Evolutionary conservation across 1,140 invertebrate species (phyloP), one percentile per base, ranked within the genome.

Genomic region (Zaprionus vittiger): DNA sequence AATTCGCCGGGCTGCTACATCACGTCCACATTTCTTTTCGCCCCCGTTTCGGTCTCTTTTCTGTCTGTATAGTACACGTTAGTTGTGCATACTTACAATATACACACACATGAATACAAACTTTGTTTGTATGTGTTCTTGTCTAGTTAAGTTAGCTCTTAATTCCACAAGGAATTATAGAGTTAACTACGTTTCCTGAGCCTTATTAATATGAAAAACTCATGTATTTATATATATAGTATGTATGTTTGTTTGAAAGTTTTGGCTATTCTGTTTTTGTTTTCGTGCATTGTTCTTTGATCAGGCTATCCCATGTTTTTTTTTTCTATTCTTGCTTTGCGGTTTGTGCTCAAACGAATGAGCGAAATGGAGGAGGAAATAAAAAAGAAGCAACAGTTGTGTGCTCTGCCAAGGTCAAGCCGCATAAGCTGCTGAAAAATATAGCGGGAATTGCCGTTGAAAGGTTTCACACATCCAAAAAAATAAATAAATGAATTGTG

Each of bases 61-160:
- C 31, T 34, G 9, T 9, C 31, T 3, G 7, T 31, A 7, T 3
- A 34, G 31, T 3, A 34, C 31, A 34, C 9, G 9, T 34, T 11
- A 34, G 3, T 11, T 34, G n/a, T 6, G 15, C 41, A 65, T 15
- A 22, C 37, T 41, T 22, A 52, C 9, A 38, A 34, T 57, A 66
- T 62, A 52, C 47, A 75, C 47, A 34, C 64, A 54, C 37, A 66
- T 44, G 64, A 12, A 41, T 44, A 55, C 22, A 49, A 57, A 56
- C 55, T 38, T 11, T 7, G 59, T 38, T 11, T 7, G 59, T n/a
- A 44, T 62, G 70, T 37, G 54, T 65, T 37, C 41, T 34, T 28
- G n/a, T 52, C 44, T 61, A 55, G 22, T 52, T 20, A 63, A 9
- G 38, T n/a, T 34, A 11, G 31, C 31, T 34, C 2, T 47, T 63